phyloP scores from a whole-genome alignment of 2,888 invertebrate species.

The Orthonychiurus folsomi region DNA sequence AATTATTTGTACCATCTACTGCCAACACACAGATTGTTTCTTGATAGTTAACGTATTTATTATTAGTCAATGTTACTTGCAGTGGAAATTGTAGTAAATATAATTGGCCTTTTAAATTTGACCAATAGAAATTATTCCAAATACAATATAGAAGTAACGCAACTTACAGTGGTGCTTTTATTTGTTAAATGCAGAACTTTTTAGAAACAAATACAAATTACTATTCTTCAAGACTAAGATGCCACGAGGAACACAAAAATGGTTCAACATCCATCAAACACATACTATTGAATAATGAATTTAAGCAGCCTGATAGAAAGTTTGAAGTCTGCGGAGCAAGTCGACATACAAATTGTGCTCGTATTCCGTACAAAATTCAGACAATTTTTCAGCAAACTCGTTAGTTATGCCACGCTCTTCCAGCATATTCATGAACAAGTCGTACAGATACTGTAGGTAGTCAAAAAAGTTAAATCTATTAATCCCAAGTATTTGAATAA shows the following conservation, averaged over 20 bases:
- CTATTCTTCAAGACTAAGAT: too few relatives aligned
- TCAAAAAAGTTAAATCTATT: conserved; percentile 16
- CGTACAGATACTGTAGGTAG: conserved; percentile 74
- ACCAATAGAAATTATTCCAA: background rate
- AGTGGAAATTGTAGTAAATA: background rate
- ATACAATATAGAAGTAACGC: background rate
- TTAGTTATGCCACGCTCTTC: conserved; percentile 93
- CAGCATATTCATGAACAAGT: conserved; percentile 84
- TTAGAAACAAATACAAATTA: too few relatives aligned
- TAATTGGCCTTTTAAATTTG: background rate
- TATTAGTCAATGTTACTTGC: background rate
- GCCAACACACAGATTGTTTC: background rate
- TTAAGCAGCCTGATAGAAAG: conserved; percentile 55
- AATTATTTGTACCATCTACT: background rate
- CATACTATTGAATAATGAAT: background rate
- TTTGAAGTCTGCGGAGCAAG: conserved; percentile 74
- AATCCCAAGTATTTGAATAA: too few relatives aligned
- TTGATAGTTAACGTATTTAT: background rate
- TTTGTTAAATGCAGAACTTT: background rate
- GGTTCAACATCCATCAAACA: background rate
- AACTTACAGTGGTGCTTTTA: background rate
- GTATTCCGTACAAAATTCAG: conserved; percentile 79
- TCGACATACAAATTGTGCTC: conserved; percentile 88
- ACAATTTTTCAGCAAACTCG: conserved; percentile 80
- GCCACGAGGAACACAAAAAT: too few relatives aligned